phyloP scores from a whole-genome alignment of 1,140 invertebrate genomes.

The Oscheius sp. region DNA sequence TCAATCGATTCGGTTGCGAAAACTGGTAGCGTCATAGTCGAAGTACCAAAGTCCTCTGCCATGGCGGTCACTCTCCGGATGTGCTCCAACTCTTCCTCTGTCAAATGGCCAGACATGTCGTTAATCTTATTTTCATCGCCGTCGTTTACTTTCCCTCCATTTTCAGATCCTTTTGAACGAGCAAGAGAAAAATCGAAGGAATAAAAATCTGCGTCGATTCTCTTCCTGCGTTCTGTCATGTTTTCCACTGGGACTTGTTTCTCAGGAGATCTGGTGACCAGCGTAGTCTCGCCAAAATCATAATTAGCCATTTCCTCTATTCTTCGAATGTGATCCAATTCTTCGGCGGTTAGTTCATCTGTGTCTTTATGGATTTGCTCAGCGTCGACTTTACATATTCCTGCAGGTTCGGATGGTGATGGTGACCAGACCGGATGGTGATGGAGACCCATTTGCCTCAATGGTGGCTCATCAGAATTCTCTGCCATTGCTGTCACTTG shows the following conservation, averaged over 20 bases:
- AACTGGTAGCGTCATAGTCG: no score
- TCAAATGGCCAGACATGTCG: background rate
- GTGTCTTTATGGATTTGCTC: slow-evolving; percentile 8
- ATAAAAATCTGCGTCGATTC: no score
- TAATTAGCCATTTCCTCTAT: slow-evolving; percentile 32
- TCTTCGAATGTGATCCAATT: slow-evolving; percentile 37
- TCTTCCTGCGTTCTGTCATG: no score
- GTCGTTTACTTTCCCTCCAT: background rate
- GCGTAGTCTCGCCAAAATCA: no score
- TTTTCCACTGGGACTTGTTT: no score
- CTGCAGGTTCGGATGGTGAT: no score
- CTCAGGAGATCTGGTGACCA: no score
- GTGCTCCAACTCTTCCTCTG: slow-evolving; percentile 28
- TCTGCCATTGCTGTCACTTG: slow-evolving; percentile 20
- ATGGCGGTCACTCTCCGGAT: slow-evolving; percentile 21
- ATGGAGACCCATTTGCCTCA: background rate
- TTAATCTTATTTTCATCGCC: slow-evolving; percentile 10
- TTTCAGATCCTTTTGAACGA: background rate
- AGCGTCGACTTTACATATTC: no score
- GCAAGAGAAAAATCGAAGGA: no score
- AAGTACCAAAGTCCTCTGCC: no score
- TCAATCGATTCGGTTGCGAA: no score
- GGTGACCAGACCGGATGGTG: background rate
- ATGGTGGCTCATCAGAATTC: background rate
- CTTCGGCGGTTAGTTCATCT: slow-evolving; percentile 26